Conservation (phyloP, 2,888 invertebrate genomes). For the Antitype chi region DNA sequence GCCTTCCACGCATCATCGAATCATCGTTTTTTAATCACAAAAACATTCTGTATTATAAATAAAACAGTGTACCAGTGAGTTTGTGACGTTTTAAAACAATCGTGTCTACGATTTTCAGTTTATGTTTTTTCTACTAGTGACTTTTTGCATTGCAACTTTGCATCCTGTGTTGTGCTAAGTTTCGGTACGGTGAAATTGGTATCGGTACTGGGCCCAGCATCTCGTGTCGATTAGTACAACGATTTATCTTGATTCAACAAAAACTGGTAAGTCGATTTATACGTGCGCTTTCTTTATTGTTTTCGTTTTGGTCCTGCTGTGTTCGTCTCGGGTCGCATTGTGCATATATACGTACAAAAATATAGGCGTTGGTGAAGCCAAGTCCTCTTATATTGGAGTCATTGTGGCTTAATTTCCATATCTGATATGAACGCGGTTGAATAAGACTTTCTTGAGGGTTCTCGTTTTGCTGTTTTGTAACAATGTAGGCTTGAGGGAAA, state of each 20-base stretch:
- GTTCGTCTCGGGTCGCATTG: constrained; percentile 41
- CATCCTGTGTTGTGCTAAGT: constrained; percentile 67
- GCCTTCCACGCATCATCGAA: constrained; percentile 76
- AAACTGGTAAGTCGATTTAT: constrained; percentile 80
- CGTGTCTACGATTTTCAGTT: constrained; percentile 33
- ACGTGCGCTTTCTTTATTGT: constrained; percentile 73
- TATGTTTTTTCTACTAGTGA: constrained; percentile 41
- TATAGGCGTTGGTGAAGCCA: constrained; percentile 56
- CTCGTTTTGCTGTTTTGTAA: constrained; percentile 26
- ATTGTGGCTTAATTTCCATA: constrained; percentile 64
- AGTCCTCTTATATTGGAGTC: constrained; percentile 53
- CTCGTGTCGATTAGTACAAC: constrained; percentile 81
- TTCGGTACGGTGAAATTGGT: constrained; percentile 79
- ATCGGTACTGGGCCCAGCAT: constrained; percentile 73
- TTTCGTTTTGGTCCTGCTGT: constrained; percentile 66
- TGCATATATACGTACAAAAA: constrained; percentile 55
- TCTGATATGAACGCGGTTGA: constrained; percentile 51
- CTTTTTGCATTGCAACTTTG: constrained; percentile 66
- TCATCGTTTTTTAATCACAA: constrained; percentile 75
- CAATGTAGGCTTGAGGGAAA: constrained; percentile 2
- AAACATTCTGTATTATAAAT: constrained; percentile 69
- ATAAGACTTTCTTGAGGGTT: constrained; percentile 54
- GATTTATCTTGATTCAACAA: constrained; percentile 82
- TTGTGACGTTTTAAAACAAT: constrained; percentile 53
- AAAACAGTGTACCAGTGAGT: constrained; percentile 64